Evolutionary conservation across 2,888 invertebrate species (phyloP).

Genomic region (Ormyrus nitidulus): DNA sequence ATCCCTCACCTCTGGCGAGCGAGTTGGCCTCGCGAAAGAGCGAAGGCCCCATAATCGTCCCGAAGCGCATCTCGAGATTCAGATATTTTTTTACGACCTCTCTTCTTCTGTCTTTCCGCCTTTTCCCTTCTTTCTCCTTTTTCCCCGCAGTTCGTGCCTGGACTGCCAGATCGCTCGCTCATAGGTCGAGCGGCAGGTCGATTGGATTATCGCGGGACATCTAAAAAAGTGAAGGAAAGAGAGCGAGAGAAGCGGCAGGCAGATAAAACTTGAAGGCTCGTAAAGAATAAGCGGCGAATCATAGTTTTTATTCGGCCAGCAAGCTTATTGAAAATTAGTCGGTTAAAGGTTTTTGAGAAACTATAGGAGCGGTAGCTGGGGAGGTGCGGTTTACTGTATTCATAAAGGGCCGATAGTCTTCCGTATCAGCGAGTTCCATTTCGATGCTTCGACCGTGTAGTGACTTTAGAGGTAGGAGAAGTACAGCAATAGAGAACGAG

Average conservation of each 20-base stretch:
- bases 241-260: constrained; percentile 8
- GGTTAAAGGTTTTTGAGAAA: too few species aligned
- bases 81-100: constrained; percentile 69
- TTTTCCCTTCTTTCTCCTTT: constrained; percentile 39
- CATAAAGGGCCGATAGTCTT: constrained; percentile 63
- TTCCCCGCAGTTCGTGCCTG: constrained; percentile 63
- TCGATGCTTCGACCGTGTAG: constrained; percentile 66
- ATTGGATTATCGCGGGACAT: constrained; percentile 56
- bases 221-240: constrained; percentile 56
- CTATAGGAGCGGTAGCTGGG: constrained; percentile 18
- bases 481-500: background rate
- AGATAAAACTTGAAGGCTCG: constrained; percentile 48
- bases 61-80: constrained; percentile 67
- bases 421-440: constrained; percentile 71
- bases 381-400: constrained; percentile 32
- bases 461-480: background rate
- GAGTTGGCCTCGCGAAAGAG: constrained; percentile 41
- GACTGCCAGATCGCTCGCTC: constrained; percentile 63
- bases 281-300: constrained; percentile 41
- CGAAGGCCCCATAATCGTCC: constrained; percentile 48
- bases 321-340: constrained; percentile 10
- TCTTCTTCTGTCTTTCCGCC: constrained; percentile 54
- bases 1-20: constrained; percentile 7
- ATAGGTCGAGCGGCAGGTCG: constrained; percentile 49
- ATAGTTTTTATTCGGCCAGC: constrained; percentile 4